Base-by-base conservation (phyloP, 2,888 invertebrate genomes). In the Elegia similella region DNA sequence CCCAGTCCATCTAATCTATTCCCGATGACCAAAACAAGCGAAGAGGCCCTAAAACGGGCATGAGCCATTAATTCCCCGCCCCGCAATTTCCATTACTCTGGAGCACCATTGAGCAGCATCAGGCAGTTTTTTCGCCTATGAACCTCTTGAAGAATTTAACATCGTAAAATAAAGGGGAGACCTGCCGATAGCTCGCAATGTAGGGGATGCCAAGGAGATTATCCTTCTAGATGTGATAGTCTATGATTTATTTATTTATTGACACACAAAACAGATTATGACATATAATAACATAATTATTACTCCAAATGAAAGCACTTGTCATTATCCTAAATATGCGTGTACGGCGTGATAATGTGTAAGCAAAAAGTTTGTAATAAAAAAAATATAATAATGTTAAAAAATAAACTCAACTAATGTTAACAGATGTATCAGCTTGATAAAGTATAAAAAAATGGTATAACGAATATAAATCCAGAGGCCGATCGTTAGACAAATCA, bases 91-190 rank as follows among this genome's bases (percentile, higher is more conserved):
- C 73, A 76, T 78, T 81, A 74, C 75, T 17, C 73, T 71, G 63
- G 64, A 61, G 61, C 69, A 71, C 76, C 75, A 70, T 78, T 79
- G 80, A 78, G 80, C 75, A 76, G 76, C 71, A 77, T 75, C 66
- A 68, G 68, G 64, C 72, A 72, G 78, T 82, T 83, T 80, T 86
- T 84, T 76, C 83, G 82, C 84, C 85, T 85, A 83, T 82, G 79
- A 75, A 79, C 74, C 82, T 82, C 75, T 74, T 88, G 81, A 88
- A 88, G 89, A 89, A 89, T 89, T 89, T 88, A 87, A 86, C 80
- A 79, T 88, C 89, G 86, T 88, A 88, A 88, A 88, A 88, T 88
- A 89, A 86, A 86, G 84, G 85, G 82, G 74, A 58, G 72, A 67
- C 79, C 81, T 79, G 78, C 69, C 61, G 70, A 73, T 68, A 72